These are phyloP conservation scores for Eupithecia tripunctaria DNA, from an alignment of 2,888 invertebrate genomes.

Conservation along the genomic window DNA sequence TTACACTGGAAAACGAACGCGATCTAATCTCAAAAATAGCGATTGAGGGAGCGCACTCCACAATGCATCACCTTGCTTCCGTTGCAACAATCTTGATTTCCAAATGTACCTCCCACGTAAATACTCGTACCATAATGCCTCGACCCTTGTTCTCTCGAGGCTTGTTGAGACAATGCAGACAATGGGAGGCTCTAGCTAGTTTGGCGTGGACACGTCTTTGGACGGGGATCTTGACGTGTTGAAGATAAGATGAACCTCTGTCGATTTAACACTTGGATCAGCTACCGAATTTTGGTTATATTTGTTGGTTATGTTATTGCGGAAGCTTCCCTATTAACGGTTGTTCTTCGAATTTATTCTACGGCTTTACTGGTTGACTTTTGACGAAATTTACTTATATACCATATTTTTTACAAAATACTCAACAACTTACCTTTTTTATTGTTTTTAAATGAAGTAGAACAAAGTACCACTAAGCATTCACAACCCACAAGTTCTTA, in stretches of 20 bases:
- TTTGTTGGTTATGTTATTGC: too few relatives aligned
- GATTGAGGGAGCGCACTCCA: constrained; percentile 72
- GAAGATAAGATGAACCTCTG: constrained; percentile 68
- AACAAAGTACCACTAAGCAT: not conserved
- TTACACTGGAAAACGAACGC: constrained; percentile 70
- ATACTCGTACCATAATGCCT: constrained; percentile 60
- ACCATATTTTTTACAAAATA: too few relatives aligned
- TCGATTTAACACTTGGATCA: constrained; percentile 72
- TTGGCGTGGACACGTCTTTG: constrained; percentile 58
- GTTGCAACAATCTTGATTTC: constrained; percentile 81
- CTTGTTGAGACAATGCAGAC: constrained; percentile 34
- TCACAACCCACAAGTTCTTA: not conserved
- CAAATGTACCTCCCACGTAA: constrained; percentile 79
- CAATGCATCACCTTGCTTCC: constrained; percentile 83
- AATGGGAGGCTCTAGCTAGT: constrained; percentile 50
- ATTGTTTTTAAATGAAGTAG: too few relatives aligned
- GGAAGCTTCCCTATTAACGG: not conserved
- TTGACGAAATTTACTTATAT: too few relatives aligned
- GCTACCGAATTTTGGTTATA: constrained; percentile 62
- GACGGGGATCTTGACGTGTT: constrained; percentile 63
- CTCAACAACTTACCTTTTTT: too few relatives aligned
- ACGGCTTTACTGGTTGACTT: not conserved
- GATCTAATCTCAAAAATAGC: constrained; percentile 75
- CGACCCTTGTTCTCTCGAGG: constrained; percentile 53
- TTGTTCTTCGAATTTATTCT: not conserved